Evolutionary conservation across 2,113 vertebrate genomes (phyloP), one percentile per base, ranked within the genome.

Genomic region (Lates calcarifer): DNA sequence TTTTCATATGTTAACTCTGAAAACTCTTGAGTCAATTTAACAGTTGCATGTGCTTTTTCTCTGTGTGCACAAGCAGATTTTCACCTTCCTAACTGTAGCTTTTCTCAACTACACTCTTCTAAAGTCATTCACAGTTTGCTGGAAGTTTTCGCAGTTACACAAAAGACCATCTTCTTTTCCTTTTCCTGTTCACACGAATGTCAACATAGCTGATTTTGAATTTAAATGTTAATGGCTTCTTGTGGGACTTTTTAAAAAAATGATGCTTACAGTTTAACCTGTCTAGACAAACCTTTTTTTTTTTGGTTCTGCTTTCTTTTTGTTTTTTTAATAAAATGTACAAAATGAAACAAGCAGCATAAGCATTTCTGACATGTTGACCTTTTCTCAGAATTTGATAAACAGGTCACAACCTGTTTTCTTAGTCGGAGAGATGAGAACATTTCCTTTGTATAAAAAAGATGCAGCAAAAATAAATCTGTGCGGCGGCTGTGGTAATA

Each of bases 121-220:
- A 49, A 65, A 31, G 72, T 2, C 39, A 47, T 90, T 93, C 83
- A 80, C 84, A 77, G 57, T 77, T 82, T 83, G 70, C 61, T 79
- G 67, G 9, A 28, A 66, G 22, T 86, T 89, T 73, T 78, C 55
- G 74, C 33, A 58, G 47, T 47, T 39, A 80, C 74, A 71, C 22
- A 64, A 60, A 55, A 11, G 5, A 3, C 28, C 24, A 31, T 43
- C 24, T 56, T 45, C 15, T 69, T 80, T 64, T 83, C 33, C 28
- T 76, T 64, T 81, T 83, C 57, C 60, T 84, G 18, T 82, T 75
- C 17, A 51, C 39, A 7, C 51, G 35, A 31, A 51, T 8, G 2
- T 26, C 22, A 62, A 0, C 8, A 22, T 24, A 4, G 24, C 6
- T 43, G 6, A 1, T 43, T 63, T 64, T 17, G 0, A 60, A 51